These are phyloP conservation scores for Neolamprologus toae DNA, from an alignment of 2,113 vertebrate genomes.

Conservation along the genomic window DNA sequence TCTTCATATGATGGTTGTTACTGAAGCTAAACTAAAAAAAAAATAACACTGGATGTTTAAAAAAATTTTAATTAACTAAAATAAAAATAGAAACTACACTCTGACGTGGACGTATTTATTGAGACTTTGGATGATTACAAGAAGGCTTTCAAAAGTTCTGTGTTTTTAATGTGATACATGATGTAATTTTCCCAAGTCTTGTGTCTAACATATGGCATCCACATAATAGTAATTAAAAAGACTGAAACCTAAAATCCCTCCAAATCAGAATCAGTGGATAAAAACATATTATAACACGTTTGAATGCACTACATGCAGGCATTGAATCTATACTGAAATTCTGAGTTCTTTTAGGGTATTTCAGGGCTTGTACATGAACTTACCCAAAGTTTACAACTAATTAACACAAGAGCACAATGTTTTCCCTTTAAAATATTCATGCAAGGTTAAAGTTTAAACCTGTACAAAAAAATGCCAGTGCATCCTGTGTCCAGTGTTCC, in stretches of 20 bases:
- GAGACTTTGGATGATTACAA: accelerated
- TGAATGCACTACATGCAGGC: accelerated
- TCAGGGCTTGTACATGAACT: background rate
- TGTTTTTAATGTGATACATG: background rate
- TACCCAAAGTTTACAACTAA: background rate
- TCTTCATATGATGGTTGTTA: background rate
- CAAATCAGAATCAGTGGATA: background rate
- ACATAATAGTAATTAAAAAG: background rate
- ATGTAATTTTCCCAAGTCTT: background rate
- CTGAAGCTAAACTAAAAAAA: background rate
- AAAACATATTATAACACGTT: background rate
- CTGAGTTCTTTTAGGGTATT: background rate
- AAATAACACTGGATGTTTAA: accelerated
- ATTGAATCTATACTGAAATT: background rate
- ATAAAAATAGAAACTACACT: background rate
- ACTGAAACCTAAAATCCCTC: background rate
- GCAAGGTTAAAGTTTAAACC: background rate
- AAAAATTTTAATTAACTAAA: background rate
- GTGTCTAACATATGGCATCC: background rate
- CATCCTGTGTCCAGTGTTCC: background rate
- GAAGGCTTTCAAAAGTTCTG: background rate
- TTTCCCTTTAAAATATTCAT: background rate
- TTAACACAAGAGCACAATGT: background rate
- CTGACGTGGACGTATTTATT: accelerated
- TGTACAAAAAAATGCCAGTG: background rate